Conservation (phyloP, 92 coral and sea anemone genomes). For the Porites rus region DNA sequence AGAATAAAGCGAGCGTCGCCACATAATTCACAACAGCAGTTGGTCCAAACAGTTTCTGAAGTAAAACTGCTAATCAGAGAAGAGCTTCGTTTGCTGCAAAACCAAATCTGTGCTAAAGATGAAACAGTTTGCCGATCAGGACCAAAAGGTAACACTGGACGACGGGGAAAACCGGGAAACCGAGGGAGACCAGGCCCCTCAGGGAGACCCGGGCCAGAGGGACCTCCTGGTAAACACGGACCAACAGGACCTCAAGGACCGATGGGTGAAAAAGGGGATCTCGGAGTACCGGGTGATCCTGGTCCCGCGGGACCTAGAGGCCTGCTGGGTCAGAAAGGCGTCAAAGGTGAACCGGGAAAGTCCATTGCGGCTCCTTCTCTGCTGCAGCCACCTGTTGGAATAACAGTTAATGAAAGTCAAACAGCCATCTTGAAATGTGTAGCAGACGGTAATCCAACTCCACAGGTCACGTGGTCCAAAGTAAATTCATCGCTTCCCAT, state of each 20-base stretch:
- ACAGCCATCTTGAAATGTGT: constrained; percentile 55
- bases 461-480: constrained; percentile 64
- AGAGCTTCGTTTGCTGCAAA: constrained; percentile 43
- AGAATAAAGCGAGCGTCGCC: neutral
- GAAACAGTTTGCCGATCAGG: constrained; percentile 58
- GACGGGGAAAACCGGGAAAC: constrained; percentile 54
- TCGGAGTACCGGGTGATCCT: constrained; percentile 46
- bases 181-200: constrained; percentile 48
- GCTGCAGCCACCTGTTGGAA: constrained; percentile 42
- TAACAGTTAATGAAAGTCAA: constrained; percentile 54
- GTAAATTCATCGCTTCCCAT: constrained; percentile 47
- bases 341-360: constrained; percentile 56
- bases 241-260: constrained; percentile 59
- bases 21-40: neutral
- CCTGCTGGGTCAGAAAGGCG: constrained; percentile 51
- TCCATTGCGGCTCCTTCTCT: constrained; percentile 67
- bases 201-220: constrained; percentile 53
- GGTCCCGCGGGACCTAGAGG: constrained; percentile 70
- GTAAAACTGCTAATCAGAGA: constrained; percentile 35
- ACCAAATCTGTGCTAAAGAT: constrained; percentile 58
- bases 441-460: constrained; percentile 67
- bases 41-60: constrained; percentile 14
- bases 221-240: constrained; percentile 70
- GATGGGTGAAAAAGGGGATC: constrained; percentile 36
- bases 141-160: constrained; percentile 52